These are phyloP conservation scores for Cossypha polioptera DNA, from an alignment of 2,797 vertebrate species.

Conservation along the genomic window DNA sequence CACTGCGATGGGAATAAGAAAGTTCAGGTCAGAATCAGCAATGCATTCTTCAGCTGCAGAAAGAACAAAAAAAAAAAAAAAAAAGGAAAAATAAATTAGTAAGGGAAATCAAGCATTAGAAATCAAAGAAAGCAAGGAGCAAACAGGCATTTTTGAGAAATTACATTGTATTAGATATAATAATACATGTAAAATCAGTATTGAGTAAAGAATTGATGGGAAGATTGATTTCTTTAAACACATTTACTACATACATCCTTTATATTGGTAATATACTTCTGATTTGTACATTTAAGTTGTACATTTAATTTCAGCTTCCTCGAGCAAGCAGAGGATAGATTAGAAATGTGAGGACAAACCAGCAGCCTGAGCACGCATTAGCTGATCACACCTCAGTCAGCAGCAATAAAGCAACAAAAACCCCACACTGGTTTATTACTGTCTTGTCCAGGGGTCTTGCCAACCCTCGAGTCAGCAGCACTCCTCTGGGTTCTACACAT, in stretches of 20 bases:
- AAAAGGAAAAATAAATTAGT: conserved; percentile 71
- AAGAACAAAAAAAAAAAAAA: conserved; percentile 73
- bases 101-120: conserved; percentile 24
- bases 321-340: neutral
- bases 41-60: conserved; percentile 94
- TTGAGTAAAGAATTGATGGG: neutral
- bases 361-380: neutral
- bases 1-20: conserved; percentile 95
- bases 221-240: neutral
- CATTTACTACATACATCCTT: neutral
- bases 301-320: neutral
- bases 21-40: conserved; percentile 97
- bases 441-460: neutral
- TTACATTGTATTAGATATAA: neutral
- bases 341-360: neutral
- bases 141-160: neutral
- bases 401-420: neutral
- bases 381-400: neutral
- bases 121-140: conserved; percentile 26
- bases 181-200: neutral
- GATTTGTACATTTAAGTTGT: neutral
- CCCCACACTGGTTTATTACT: neutral
- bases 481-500: neutral
- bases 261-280: neutral
- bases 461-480: neutral